A percentile compares a stretch with the other conserved stretches of the same genome.
Conservation (phyloP, 2,888 invertebrate species). For the Flexamia atlantica region DNA sequence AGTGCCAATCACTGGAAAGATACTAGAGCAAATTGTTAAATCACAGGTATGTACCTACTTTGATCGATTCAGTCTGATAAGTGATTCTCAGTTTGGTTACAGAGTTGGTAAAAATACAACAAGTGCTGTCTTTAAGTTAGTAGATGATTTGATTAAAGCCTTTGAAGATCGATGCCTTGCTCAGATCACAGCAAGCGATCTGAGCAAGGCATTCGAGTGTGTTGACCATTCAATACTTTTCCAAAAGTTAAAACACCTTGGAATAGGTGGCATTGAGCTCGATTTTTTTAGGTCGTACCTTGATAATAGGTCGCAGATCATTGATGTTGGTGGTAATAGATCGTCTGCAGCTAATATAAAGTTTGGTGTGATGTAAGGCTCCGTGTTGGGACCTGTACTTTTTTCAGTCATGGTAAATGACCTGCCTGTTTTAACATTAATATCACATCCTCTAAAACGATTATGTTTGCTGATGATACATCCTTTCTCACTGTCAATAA, state of each 20-base stretch:
- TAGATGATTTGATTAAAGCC: not conserved
- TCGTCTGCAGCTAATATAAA: not conserved
- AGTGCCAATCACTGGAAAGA: not conserved
- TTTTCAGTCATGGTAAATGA: not conserved
- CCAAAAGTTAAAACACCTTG: not conserved
- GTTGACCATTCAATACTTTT: not conserved
- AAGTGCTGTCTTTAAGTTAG: not conserved
- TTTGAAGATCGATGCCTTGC: not conserved
- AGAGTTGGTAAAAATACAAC: not conserved
- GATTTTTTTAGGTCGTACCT: not conserved
- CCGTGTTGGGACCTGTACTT: not conserved
- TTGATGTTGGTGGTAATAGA: not conserved
- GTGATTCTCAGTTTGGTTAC: not conserved
- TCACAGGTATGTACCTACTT: not conserved
- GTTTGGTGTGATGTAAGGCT: not conserved
- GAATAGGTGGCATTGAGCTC: not conserved
- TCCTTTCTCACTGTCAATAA: not conserved
- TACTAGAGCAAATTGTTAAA: not conserved
- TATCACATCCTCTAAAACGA: not conserved
- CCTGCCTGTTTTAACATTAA: not conserved
- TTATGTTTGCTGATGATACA: not conserved
- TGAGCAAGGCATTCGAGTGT: not conserved
- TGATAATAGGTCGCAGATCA: not conserved
- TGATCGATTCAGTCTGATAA: not conserved
- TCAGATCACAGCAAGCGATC: not conserved